A percentile compares a stretch with the other conserved stretches of the same genome.
Evolutionary conservation across 2,888 invertebrate genomes (phyloP).

Genomic region (Pseudococcus jackbeardsleyi): DNA sequence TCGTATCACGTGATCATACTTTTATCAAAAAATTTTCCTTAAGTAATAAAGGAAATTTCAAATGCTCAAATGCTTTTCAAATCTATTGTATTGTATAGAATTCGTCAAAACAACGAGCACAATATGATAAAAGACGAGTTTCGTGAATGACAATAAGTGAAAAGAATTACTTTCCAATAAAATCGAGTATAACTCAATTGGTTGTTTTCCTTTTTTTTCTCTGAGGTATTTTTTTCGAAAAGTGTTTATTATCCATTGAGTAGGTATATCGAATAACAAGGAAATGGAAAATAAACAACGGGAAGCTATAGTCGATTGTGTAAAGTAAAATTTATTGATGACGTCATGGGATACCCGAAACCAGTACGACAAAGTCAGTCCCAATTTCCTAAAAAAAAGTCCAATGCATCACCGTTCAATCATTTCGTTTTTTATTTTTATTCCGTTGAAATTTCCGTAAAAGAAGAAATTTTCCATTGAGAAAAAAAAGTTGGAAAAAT

Average conservation of each 20-base stretch:
- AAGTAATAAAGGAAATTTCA: background rate
- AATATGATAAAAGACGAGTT: background rate
- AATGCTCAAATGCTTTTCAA: background rate
- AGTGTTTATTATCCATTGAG: background rate
- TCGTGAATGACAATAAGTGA: background rate
- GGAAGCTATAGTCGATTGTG: background rate
- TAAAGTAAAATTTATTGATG: slow-evolving; percentile 1
- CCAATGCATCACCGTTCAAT: background rate
- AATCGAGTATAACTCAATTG: background rate
- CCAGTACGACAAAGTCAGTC: background rate
- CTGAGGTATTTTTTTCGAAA: background rate
- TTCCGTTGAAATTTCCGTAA: background rate
- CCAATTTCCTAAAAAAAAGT: background rate
- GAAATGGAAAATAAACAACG: background rate
- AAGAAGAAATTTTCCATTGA: background rate
- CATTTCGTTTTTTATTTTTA: background rate
- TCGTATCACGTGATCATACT: slow-evolving; percentile 23
- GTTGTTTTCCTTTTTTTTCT: background rate
- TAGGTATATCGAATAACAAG: background rate
- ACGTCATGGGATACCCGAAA: slow-evolving; percentile 4
- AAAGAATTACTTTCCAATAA: background rate
- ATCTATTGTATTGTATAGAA: background rate
- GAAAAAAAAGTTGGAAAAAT: background rate
- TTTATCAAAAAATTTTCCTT: slow-evolving; percentile 7
- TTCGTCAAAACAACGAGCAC: background rate